Base-by-base conservation (phyloP, 2,113 vertebrate species). In the Trogon melanurus region DNA sequence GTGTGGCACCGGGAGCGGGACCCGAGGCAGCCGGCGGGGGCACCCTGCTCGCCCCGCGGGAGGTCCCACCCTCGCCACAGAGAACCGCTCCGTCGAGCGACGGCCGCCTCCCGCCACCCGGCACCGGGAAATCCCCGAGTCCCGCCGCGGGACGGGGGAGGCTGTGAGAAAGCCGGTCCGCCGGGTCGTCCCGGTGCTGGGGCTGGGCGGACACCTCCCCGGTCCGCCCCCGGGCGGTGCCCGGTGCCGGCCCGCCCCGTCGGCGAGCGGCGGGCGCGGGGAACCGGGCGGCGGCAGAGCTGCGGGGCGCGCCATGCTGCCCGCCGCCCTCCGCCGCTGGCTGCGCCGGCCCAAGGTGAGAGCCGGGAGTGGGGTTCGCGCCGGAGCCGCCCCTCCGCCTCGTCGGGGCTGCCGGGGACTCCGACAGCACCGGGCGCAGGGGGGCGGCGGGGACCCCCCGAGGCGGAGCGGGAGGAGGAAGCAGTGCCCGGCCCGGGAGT, bases 311-410 rank as follows among this genome's bases (percentile, higher is more conserved):
- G 93, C 76, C 93, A 98, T 98, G 98, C 96, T 98, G 94, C 96
- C 97, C 64, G 91, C 97, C 51, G 94, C 88, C 13, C 79, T 98
- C 67, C 96, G 96, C 83, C 95, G 96, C 30, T 98, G 98, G 97
- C 96, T 98, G 51, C 91, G 94, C 84, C 95, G 97, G 75, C 98
- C 98, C 34, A 98, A 97, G 97, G 98, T 98, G 95, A 97, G 95
- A 56, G 26, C 36, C 14, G 44, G 25, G 15, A 18, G 45, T 18
- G 7, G 10, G 1, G 8, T 36, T 36, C 8, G 11, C 18, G 11
- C 38, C 10, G 50, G 54, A 32, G 6, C 29, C 29, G 18, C 22
- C 56, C 5, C 17, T 47, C 29, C 7, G 11, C 38, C 38, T 62
- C 74, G 48, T 44, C 79, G 79, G 47, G 51, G 57, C 62, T 20